Conservation (phyloP, 2,113 vertebrate genomes). For the Calyptomena viridis region DNA sequence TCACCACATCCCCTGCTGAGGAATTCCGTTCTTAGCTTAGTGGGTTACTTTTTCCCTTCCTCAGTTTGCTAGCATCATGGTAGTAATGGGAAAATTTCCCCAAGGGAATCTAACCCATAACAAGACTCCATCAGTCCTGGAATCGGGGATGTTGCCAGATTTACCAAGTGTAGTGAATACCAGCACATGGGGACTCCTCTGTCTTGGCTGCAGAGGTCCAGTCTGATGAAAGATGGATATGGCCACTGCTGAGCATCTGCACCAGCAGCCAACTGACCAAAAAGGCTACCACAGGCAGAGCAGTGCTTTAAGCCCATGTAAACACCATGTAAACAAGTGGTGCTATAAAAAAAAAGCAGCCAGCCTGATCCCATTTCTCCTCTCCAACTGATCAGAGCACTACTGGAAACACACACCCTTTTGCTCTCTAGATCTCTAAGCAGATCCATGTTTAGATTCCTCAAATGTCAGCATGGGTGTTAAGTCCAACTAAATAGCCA, state of each 20-base stretch:
- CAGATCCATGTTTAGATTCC: neutral
- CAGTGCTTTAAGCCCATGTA: neutral
- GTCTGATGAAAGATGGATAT: neutral
- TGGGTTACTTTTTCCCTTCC: too few relatives aligned
- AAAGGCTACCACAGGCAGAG: neutral
- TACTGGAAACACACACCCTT: neutral
- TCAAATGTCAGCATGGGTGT: neutral
- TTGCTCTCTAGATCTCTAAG: neutral
- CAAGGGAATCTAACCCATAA: too few relatives aligned
- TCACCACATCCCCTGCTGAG: too few relatives aligned
- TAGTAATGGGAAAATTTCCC: too few relatives aligned
- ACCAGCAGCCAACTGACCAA: neutral
- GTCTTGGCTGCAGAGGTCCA: neutral
- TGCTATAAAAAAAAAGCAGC: accelerated
- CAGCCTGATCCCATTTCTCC: neutral
- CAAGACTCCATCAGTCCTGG: neutral
- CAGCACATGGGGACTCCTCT: neutral
- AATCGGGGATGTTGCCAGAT: neutral
- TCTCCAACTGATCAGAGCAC: neutral
- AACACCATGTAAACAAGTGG: accelerated
- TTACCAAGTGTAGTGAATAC: neutral
- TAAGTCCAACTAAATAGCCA: neutral
- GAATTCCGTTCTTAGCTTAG: too few relatives aligned
- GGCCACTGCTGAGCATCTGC: accelerated
- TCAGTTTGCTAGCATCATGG: too few relatives aligned